Percentiles rank a stretch among this genome's conserved stretches.
Evolutionary conservation across 1,140 invertebrate species (phyloP).

Genomic region (Macrostomum lignano): DNA sequence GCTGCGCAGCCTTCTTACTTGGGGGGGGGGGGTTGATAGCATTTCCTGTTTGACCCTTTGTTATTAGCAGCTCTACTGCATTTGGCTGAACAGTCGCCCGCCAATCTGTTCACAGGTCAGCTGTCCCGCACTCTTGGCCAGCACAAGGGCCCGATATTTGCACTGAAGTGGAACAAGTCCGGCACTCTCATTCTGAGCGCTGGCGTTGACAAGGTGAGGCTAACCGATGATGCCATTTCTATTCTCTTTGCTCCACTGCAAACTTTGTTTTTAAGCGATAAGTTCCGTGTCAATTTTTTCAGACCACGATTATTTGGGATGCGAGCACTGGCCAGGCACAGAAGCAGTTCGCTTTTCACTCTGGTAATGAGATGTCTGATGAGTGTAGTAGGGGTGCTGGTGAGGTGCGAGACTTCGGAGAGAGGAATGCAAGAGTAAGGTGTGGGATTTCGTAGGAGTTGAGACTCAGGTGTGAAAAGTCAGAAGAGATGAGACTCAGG

Average conservation of each 20-base stretch:
- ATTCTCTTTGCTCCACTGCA: background rate
- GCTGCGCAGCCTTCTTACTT: too few relatives aligned
- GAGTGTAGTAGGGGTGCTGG: too few relatives aligned
- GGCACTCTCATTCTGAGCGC: constrained; percentile 92
- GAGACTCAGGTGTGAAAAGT: too few relatives aligned
- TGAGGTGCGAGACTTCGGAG: too few relatives aligned
- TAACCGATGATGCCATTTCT: background rate
- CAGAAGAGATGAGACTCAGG: constrained; percentile 31
- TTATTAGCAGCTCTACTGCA: too few relatives aligned
- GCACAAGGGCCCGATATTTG: constrained; percentile 97
- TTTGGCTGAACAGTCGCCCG: background rate
- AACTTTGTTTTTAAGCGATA: background rate
- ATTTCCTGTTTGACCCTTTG: too few relatives aligned
- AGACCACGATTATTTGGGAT: constrained; percentile 99
- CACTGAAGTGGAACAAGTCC: constrained; percentile 89
- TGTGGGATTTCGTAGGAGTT: too few relatives aligned
- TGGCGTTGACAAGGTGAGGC: constrained; percentile 39
- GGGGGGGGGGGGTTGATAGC: too few relatives aligned
- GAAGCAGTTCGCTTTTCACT: constrained; percentile 91
- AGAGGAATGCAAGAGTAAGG: too few relatives aligned
- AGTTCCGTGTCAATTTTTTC: constrained; percentile 13
- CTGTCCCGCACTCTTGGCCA: constrained; percentile 73
- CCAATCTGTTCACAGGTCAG: too few relatives aligned
- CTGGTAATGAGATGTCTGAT: too few relatives aligned
- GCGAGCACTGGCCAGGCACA: constrained; percentile 76